Evolutionary conservation across 2,113 vertebrate species (phyloP), one percentile per base, ranked within the genome.

Genomic region (Pseudorectes ferrugineus): DNA sequence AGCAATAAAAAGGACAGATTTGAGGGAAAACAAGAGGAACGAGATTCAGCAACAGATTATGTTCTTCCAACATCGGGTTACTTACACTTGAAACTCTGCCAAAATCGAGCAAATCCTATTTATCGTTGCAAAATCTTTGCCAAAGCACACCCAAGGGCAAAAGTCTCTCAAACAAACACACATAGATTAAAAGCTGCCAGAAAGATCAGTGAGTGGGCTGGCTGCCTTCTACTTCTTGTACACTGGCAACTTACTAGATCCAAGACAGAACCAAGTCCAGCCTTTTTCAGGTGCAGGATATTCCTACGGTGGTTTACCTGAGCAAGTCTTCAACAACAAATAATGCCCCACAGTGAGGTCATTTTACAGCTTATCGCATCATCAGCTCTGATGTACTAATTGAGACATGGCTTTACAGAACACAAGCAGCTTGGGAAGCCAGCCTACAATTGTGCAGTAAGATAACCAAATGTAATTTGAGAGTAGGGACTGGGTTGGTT

Each of bases 91-190:
- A 92, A 88, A 67, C 65, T 92, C 76, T 57, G 94, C 96, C 96
- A 95, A 80, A 92, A 85, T 59, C 28, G 4, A 90, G 94, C 82
- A 91, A 89, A 95, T 93, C 85, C 82, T 88, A 84, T 83, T 97
- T 85, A 93, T 73, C 31, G 0, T 63, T 85, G 93, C 43, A 92
- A 95, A 91, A 96, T 67, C 89, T 95, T 80, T 92, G 91, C 91
- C 88, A 96, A 95, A 92, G 82, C 92, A 94, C 77, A 93, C 86
- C 80, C 87, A 67, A 89, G 75, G 88, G 78, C 89, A 92, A 78
- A 95, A 93, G 87, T 85, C 75, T 89, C 80, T 91, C 95, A 91
- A 82, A 85, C 84, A 91, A 78, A 91, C 58, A 72, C 3, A 36
- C 18, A 25, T 3, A 70, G 80, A 85, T 89, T 68, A 89, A 92